Evolutionary conservation across 2,113 vertebrate species (phyloP).

Genomic region (Tachysurus vachellii): DNA sequence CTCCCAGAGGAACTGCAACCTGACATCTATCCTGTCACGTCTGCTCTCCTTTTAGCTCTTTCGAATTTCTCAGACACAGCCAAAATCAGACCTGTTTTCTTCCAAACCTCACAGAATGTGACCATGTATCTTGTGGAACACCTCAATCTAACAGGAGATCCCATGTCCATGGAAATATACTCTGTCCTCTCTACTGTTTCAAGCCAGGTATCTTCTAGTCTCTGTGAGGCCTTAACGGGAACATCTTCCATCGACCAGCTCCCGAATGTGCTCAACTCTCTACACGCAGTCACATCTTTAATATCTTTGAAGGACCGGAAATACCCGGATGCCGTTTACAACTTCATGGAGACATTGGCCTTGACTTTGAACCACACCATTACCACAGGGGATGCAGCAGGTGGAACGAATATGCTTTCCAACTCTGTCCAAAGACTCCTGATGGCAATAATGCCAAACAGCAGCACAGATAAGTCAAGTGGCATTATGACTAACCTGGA

Average conservation of each 20-base stretch:
- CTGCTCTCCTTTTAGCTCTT: conserved; percentile 37
- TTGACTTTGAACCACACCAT: conserved; percentile 43
- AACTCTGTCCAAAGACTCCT: conserved; percentile 49
- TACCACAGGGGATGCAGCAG: conserved; percentile 4
- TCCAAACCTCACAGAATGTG: conserved; percentile 45
- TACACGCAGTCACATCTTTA: conserved; percentile 24
- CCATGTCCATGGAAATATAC: neutral
- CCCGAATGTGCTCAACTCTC: conserved; percentile 16
- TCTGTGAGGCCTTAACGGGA: conserved; percentile 40
- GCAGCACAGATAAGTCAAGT: neutral
- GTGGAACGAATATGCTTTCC: conserved; percentile 11
- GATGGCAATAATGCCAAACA: conserved; percentile 13
- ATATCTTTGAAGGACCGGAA: conserved; percentile 22
- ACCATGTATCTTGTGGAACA: conserved; percentile 41
- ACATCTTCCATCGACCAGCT: conserved; percentile 18
- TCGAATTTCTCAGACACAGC: conserved; percentile 38
- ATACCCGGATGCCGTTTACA: conserved; percentile 48
- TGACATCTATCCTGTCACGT: conserved; percentile 28
- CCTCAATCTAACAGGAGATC: conserved; percentile 47
- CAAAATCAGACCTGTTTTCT: conserved; percentile 50
- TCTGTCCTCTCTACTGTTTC: conserved; percentile 45
- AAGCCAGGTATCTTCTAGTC: conserved; percentile 38
- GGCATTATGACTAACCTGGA: conserved; percentile 39
- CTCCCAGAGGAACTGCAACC: conserved; percentile 45
- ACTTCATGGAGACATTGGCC: conserved; percentile 47